Evolutionary conservation across 2,797 vertebrate genomes (phyloP).

Genomic region (Zalophus californianus): DNA sequence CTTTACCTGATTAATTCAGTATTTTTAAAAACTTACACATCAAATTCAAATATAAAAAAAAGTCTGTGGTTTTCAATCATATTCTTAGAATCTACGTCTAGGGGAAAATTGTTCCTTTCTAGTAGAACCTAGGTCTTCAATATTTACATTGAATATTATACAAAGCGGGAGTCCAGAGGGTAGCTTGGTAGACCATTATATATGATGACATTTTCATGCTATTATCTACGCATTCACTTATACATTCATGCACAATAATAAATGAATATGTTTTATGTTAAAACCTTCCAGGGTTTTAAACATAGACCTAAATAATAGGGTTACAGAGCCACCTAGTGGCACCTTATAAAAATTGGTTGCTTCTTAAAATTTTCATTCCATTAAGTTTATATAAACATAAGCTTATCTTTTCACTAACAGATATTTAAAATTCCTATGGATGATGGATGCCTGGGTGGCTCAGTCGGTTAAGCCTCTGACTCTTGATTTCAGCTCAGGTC

Average conservation of each 20-base stretch:
- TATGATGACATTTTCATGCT: slow-evolving; percentile 18
- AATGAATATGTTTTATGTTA: not conserved
- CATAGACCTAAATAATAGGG: not conserved
- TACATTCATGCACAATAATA: not conserved
- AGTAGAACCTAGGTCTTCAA: slow-evolving; percentile 30
- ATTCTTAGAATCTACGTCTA: not conserved
- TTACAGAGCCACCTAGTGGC: slow-evolving; percentile 70
- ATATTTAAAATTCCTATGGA: not conserved
- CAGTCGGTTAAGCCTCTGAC: not conserved
- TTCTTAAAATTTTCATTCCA: not conserved
- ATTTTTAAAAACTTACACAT: not conserved
- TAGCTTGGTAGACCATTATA: not conserved
- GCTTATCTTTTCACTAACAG: not conserved
- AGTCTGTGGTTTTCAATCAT: not conserved
- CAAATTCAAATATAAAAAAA: not conserved
- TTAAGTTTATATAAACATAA: not conserved
- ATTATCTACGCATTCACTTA: not conserved
- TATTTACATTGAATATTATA: not conserved
- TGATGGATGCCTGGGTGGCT: not conserved
- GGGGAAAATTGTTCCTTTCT: not conserved
- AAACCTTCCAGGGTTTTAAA: not conserved
- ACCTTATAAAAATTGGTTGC: not conserved
- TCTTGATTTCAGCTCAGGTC: not conserved
- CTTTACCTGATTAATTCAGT: not conserved
- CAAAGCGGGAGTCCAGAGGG: not conserved